Base-by-base conservation (phyloP, 2,797 vertebrate genomes). In the Poeciliopsis presidionis region DNA sequence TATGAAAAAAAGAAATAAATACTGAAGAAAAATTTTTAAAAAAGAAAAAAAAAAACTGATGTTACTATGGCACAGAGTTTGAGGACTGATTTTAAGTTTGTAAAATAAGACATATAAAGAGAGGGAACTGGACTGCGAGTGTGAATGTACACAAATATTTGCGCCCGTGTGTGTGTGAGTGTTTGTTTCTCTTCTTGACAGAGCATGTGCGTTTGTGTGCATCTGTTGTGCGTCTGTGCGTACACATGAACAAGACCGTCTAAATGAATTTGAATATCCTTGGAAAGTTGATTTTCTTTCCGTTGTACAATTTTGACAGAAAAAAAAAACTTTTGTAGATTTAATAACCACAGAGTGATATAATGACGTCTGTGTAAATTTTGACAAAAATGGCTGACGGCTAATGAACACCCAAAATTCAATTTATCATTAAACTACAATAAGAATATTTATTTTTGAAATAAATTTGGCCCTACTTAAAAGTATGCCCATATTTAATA, bases 11-110 rank as follows among this genome's bases (percentile, higher is more conserved):
- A 81, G 72, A 81, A 57, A 67, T 22, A 65, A 75, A 33, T 16
- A 47, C 41, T 39, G 25, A 3, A 41, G 39, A 51, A 39, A 39
- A 30, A 1, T 30, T 30, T 30, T 30, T 1, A 30, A 22, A 39
- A 51, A 2, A 22, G 7, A 2, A 22, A 7, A 22, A 22, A 76
- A 81, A 30, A 72, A 76, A 81, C 43, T 72, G 78, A 63, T 61
- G 84, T 84, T 81, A 61, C 12, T 20, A 73, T 55, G 87, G 89
- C 89, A 84, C 85, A 83, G 61, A 75, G 72, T 69, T 22, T 47
- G 43, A 76, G 59, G 51, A 67, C 55, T 12, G 33, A 77, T 71
- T 2, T 65, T 67, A 33, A 84, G 76, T 77, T 72, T 46, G 41
- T 70, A 14, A 47, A 33, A 72, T 45, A 87, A 70, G 69, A 63